Evolutionary conservation across 2,888 invertebrate genomes (phyloP).

Genomic region (Camponotus fellah): DNA sequence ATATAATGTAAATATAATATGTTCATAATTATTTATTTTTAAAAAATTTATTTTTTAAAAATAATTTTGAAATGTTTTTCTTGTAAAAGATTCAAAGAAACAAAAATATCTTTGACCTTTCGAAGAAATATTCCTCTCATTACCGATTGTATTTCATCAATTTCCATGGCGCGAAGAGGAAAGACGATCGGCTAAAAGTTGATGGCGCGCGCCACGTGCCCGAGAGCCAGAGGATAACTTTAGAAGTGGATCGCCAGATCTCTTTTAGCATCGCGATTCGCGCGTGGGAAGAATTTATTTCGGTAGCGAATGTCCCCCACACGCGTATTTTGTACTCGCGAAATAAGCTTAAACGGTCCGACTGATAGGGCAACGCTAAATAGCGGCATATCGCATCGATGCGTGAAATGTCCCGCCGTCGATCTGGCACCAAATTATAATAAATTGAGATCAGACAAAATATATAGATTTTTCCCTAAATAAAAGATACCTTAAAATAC

Average conservation of each 20-base stretch:
- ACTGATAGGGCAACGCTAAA: conserved; percentile 53
- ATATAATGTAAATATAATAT: too few species aligned
- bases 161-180: conserved; percentile 56
- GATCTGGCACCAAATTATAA: background rate
- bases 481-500: background rate
- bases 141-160: conserved; percentile 63
- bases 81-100: background rate
- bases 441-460: background rate
- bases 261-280: conserved; percentile 83
- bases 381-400: conserved; percentile 9
- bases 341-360: conserved; percentile 77
- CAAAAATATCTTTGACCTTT: background rate
- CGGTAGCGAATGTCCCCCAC: conserved; percentile 75
- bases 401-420: background rate
- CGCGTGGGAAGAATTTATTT: conserved; percentile 86
- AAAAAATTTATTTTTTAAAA: background rate
- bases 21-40: too few species aligned
- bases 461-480: background rate
- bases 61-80: background rate
- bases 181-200: conserved; percentile 52
- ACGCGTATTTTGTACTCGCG: conserved; percentile 74
- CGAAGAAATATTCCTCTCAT: background rate
- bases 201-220: conserved; percentile 75
- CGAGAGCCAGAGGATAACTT: conserved; percentile 80
- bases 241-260: conserved; percentile 84